Base-by-base conservation (phyloP, 2,113 vertebrate genomes). In the Oceanodroma tethys region DNA sequence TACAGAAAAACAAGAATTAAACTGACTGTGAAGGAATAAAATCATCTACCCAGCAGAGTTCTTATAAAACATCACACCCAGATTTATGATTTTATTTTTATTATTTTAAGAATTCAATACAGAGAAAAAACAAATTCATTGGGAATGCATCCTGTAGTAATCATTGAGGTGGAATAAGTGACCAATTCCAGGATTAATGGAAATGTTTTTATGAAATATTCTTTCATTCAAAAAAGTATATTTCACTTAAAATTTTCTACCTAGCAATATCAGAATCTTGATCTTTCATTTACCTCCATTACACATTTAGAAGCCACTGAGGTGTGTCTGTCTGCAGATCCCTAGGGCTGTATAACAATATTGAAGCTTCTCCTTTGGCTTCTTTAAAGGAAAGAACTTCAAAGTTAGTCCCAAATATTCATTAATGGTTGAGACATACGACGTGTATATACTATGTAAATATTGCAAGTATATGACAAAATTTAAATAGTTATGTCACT, bases 301-400 rank as follows among this genome's bases (percentile, higher is more conserved):
- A 55, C 59, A 2, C 3, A 38, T 25, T 53, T 68, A 42, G 1
- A 76, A 81, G 86, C 59, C 67, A 50, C 47, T 21, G 9, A 9
- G 29, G 72, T 59, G 76, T 71, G 93, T 75, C 91, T 86, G 86
- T 7, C 91, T 93, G 86, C 65, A 58, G 23, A 40, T 73, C 90
- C 94, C 38, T 12, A 11, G 36, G 91, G 86, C 80, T 68, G 58
- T 22, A 16, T 3, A 40, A 34, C 56, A 62, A 59, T 6, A 45
- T 5, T 83, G 85, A 22, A 52, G 74, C 58, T 86, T 63, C 75
- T 86, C 15, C 38, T 59, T n/a, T 47, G 56, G 32, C n/a, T 71
- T 29, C 93, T 94, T 88, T 79, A 86, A 92, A 96, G 67, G 62
- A 62, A 48, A 78, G 47, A n/a, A 92, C 91, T 96, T 96, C 95